Evolutionary conservation across 2,888 invertebrate species (phyloP), one percentile per base, ranked within the genome.

Genomic region (Drosophila tanythrix): DNA sequence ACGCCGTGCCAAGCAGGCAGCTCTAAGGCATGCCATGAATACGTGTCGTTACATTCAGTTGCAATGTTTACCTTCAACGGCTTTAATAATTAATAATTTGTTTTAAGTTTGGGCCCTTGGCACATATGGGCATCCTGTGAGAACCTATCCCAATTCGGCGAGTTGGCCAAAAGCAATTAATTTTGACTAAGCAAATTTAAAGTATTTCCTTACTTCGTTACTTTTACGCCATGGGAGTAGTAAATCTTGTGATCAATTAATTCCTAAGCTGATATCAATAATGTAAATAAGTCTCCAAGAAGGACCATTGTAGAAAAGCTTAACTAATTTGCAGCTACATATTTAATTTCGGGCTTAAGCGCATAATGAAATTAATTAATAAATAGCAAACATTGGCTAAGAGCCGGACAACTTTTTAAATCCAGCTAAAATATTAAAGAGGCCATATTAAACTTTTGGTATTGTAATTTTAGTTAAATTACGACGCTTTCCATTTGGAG

Each of bases 11-110:
- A 18, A 21, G 33, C 43, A n/a, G 25, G 31, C 33, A 31, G 7
- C 38, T 46, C 21, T 21, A 15, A 15, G 46, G 21, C 15, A 25
- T 15, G 25, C 25, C 15, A 18, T 21, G 38, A 21, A 31, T 3
- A 46, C 7, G 1, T 27, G 2, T 18, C 27, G 18, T 27, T 50
- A 10, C 10, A 27, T 2, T 25, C n/a, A 8, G 21, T 36, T 27
- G 7, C n/a, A n/a, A 13, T 38, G n/a, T 13, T 38, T 56, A 38
- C 27, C 38, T 13, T 15, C 38, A 38, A 13, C 67, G 27, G 15
- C 15, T 35, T 68, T 33, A 33, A 69, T 69, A 43, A 70, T 70
- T 69, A 48, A 69, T 69, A 59, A 59, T 27, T 31, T 36, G 18
- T 52, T 36, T 53, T 38, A 53, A 46, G 70, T 59, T 58, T 70